Evolutionary conservation across 2,797 vertebrate species (phyloP).

Genomic region (Myotis findleyi): DNA sequence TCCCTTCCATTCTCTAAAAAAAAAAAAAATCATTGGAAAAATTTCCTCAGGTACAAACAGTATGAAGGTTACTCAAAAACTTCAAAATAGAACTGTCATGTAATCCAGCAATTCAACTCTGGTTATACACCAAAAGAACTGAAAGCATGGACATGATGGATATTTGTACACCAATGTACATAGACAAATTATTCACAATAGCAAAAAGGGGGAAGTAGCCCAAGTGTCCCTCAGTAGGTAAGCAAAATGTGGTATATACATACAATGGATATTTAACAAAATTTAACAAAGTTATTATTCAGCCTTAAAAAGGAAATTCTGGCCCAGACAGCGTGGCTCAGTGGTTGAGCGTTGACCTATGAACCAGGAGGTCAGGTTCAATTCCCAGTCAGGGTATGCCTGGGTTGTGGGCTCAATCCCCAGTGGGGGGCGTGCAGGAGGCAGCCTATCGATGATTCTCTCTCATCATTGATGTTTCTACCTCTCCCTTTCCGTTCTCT

Average conservation of each 20-base stretch:
- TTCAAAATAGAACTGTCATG: neutral
- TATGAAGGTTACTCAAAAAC: neutral
- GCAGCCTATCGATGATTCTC: too few relatives aligned
- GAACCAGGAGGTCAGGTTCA: too few relatives aligned
- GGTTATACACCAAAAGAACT: neutral
- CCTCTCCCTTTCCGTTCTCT: too few relatives aligned
- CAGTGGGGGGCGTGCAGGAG: too few relatives aligned
- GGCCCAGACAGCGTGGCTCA: too few relatives aligned
- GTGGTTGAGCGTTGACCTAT: too few relatives aligned
- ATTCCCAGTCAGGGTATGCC: too few relatives aligned
- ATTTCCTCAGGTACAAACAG: too few relatives aligned
- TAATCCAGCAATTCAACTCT: neutral
- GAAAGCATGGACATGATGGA: neutral
- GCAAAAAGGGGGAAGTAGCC: neutral
- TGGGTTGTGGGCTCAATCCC: too few relatives aligned
- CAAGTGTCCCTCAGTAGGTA: neutral
- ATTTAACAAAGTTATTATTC: conserved; percentile 19
- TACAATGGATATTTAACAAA: neutral
- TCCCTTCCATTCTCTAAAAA: too few relatives aligned
- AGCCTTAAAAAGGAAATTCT: neutral
- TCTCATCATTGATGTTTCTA: too few relatives aligned
- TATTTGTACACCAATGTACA: neutral
- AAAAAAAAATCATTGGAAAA: too few relatives aligned
- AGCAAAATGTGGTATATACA: neutral
- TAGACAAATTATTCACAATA: neutral